These are phyloP conservation scores for Salminus brasiliensis DNA, from an alignment of 2,113 vertebrate genomes.

Conservation along the genomic window DNA sequence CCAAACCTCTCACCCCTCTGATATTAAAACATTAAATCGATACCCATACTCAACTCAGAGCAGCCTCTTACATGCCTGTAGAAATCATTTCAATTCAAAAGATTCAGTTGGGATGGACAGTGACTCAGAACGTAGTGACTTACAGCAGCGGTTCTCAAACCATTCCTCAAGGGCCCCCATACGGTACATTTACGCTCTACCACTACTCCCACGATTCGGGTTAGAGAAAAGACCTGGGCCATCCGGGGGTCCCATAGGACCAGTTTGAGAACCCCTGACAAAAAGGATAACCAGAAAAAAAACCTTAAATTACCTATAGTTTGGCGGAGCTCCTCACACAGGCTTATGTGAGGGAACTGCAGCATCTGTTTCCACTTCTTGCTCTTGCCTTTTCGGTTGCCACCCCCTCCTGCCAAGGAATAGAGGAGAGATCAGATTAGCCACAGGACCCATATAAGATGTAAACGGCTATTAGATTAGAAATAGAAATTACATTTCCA, in stretches of 20 bases:
- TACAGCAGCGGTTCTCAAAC: no score
- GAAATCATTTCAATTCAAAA: background rate
- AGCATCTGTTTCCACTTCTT: slow-evolving; percentile 99
- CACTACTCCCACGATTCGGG: no score
- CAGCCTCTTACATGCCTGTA: background rate
- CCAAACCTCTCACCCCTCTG: background rate
- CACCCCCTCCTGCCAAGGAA: slow-evolving; percentile 85
- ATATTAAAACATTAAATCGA: background rate
- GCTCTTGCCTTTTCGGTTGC: slow-evolving; percentile 97
- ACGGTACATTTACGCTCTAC: no score
- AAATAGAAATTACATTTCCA: slow-evolving; percentile 39
- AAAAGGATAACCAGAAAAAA: background rate
- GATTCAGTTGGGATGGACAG: background rate
- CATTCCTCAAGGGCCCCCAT: no score
- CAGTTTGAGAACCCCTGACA: background rate
- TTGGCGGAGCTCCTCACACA: slow-evolving; percentile 93
- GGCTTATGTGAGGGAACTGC: slow-evolving; percentile 96
- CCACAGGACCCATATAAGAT: slow-evolving; percentile 37
- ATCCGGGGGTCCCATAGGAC: no score
- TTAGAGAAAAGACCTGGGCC: no score
- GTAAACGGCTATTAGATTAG: slow-evolving; percentile 49
- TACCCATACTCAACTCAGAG: background rate
- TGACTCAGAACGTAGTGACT: no score
- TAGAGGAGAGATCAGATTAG: slow-evolving; percentile 47
- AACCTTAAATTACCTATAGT: slow-evolving; percentile 77